Evolutionary conservation across 2,797 vertebrate species (phyloP).

Genomic region (Trichosurus vulpecula): DNA sequence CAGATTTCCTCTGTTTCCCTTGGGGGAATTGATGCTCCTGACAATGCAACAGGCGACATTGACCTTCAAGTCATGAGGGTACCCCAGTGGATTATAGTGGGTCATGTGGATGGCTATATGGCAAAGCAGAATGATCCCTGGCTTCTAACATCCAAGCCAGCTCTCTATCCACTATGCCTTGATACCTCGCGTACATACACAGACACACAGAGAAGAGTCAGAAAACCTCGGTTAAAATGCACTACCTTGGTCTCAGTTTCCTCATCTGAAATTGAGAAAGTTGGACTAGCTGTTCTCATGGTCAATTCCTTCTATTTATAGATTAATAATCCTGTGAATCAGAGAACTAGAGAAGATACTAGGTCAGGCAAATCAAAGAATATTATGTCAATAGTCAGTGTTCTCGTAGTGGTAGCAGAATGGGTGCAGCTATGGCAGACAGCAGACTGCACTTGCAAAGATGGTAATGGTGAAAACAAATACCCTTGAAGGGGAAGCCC

Average conservation of each 20-base stretch:
- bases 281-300: neutral
- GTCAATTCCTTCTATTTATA: neutral
- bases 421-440: neutral
- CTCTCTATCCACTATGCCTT: neutral
- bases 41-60: neutral
- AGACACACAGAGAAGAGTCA: neutral
- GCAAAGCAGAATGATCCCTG: neutral
- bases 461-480: neutral
- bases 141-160: neutral
- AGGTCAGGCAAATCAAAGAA: neutral
- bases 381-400: neutral
- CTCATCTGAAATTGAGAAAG: neutral
- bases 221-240: neutral
- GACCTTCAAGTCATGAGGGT: neutral
- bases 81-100: neutral
- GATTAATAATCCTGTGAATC: neutral
- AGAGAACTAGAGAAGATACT: neutral
- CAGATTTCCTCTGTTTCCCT: neutral
- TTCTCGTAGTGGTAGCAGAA: neutral
- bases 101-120: neutral
- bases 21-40: neutral
- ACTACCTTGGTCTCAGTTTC: neutral
- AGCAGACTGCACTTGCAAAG: neutral
- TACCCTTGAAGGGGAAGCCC: neutral
- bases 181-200: neutral